Conservation (phyloP, 30 jellyfish, hydroid and myxozoan species). For the Mastigias papua region DNA sequence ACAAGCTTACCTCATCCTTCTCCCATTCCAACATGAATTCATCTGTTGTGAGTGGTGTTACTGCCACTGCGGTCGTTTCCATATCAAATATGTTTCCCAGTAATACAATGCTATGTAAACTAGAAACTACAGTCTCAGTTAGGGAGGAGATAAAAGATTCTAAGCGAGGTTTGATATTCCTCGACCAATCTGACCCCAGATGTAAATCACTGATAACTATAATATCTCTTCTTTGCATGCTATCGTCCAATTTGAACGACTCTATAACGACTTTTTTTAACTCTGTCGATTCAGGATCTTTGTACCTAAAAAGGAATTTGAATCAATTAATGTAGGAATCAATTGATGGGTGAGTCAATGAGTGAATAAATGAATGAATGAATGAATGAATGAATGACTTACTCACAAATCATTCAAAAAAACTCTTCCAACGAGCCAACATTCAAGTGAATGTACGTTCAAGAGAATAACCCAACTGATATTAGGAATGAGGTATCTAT, state of each 20-base stretch:
- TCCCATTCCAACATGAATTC: conserved; percentile 51
- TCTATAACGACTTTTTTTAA: conserved; percentile 42
- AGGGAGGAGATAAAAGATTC: conserved; percentile 6
- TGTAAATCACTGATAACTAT: conserved; percentile 52
- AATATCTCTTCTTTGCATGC: conserved; percentile 46
- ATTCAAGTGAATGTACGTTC: too few relatives aligned
- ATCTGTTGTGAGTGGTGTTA: conserved; percentile 54
- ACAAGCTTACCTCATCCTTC: conserved; percentile 32
- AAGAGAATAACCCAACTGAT: too few relatives aligned
- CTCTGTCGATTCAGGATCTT: conserved; percentile 36
- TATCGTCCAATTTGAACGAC: conserved; percentile 23
- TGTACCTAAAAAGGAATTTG: conserved; percentile 46
- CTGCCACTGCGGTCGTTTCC: conserved; percentile 42
- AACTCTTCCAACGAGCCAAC: too few relatives aligned
- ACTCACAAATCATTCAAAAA: too few relatives aligned
- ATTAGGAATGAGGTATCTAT: too few relatives aligned
- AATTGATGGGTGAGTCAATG: background rate
- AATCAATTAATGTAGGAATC: background rate
- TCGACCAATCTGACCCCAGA: conserved; percentile 62
- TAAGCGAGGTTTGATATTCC: conserved; percentile 46
- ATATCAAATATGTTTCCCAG: conserved; percentile 63
- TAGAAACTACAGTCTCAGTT: conserved; percentile 38
- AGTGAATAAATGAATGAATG: too few relatives aligned
- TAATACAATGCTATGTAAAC: conserved; percentile 42
- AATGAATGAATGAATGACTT: background rate